These are phyloP conservation scores for Chascanopsetta lugubris DNA, from an alignment of 2,113 vertebrate species.

Conservation along the genomic window DNA sequence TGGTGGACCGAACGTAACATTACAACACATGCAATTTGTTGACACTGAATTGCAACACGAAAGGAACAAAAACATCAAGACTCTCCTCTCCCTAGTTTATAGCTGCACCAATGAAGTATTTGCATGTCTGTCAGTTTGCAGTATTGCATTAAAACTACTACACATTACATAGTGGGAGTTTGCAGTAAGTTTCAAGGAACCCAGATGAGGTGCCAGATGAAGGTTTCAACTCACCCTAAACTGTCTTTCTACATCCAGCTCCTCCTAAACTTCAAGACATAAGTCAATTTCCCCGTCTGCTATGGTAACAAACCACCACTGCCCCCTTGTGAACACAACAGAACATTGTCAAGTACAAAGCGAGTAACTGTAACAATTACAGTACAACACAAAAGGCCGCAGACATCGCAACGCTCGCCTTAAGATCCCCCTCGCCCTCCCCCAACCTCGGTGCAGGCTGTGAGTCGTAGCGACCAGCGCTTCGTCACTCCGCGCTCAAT, in stretches of 20 bases:
- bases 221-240: too few species aligned
- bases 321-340: background rate
- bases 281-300: background rate
- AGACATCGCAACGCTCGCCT: slow-evolving; percentile 6
- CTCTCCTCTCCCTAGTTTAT: background rate
- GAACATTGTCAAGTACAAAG: background rate
- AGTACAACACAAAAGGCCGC: background rate
- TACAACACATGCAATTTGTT: background rate
- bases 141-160: too few species aligned
- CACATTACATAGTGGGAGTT: too few species aligned
- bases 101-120: too few species aligned
- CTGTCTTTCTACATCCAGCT: background rate
- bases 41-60: background rate
- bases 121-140: too few species aligned
- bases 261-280: background rate
- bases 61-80: background rate
- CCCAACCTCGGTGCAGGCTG: background rate
- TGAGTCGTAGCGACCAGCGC: slow-evolving; percentile 32
- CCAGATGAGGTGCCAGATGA: too few species aligned
- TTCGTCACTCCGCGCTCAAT: slow-evolving; percentile 73
- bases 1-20: background rate
- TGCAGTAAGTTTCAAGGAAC: too few species aligned
- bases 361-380: background rate
- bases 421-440: background rate
- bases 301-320: background rate